Evolutionary conservation across 2,888 invertebrate species (phyloP).

Genomic region (Amiota mariae): DNA sequence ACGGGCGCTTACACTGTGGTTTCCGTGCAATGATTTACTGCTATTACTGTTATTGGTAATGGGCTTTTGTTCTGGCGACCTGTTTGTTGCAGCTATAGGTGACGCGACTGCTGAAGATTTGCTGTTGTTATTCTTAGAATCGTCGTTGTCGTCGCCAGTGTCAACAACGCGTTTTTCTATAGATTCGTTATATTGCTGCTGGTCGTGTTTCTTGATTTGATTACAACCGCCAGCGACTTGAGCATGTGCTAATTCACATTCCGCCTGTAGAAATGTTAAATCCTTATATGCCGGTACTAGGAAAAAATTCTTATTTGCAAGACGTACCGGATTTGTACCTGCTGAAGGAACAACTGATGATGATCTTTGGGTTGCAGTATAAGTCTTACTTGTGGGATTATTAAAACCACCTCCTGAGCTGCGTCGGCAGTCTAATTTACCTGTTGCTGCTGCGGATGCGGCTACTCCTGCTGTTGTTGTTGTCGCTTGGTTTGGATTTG

Average conservation of each 20-base stretch:
- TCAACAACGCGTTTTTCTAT: constrained; percentile 23
- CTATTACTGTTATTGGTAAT: constrained; percentile 28
- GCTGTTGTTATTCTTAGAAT: constrained; percentile 52
- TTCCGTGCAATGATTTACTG: constrained; percentile 21
- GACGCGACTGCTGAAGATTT: too few relatives aligned
- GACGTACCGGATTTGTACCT: constrained; percentile 61
- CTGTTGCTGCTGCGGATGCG: constrained; percentile 26
- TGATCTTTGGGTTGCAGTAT: not conserved
- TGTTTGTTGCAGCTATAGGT: too few relatives aligned
- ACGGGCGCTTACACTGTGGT: not conserved
- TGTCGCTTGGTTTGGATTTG: constrained; percentile 18
- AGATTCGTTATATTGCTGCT: constrained; percentile 10
- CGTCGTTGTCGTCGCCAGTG: constrained; percentile 46
- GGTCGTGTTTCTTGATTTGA: too few relatives aligned
- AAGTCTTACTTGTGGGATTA: not conserved
- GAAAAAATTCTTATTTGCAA: constrained; percentile 67
- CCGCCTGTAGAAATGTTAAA: constrained; percentile 70
- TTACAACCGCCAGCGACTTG: constrained; percentile 56
- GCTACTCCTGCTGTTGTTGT: constrained; percentile 31
- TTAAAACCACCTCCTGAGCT: too few relatives aligned
- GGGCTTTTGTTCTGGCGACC: too few relatives aligned
- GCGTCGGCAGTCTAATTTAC: too few relatives aligned
- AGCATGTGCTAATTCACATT: constrained; percentile 72
- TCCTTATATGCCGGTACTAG: constrained; percentile 68
- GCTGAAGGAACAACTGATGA: constrained; percentile 36